Conservation (phyloP, 2,113 vertebrate species). For the Elgaria multicarinata region DNA sequence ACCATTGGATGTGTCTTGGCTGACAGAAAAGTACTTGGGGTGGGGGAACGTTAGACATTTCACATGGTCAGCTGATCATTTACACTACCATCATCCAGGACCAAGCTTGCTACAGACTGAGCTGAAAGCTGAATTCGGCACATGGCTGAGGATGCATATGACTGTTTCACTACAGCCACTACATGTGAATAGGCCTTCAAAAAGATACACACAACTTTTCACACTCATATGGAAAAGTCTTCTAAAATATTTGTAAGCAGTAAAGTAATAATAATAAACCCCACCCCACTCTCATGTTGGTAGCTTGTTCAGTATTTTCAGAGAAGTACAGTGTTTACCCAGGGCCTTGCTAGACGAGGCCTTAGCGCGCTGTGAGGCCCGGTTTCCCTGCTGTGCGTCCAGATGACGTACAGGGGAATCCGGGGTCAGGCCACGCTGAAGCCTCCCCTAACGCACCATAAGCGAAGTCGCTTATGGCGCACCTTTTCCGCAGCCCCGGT, state of each 20-base stretch:
- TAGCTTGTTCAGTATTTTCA: conserved; percentile 36
- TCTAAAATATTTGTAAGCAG: not conserved
- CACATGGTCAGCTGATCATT: not conserved
- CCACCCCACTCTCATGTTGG: conserved; percentile 3
- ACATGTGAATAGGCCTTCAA: not conserved
- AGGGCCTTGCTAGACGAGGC: no score
- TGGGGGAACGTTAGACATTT: not conserved
- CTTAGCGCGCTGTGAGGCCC: no score
- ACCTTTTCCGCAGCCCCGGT: no score
- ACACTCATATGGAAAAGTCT: not conserved
- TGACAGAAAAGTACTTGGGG: not conserved
- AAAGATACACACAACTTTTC: not conserved
- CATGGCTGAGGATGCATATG: not conserved
- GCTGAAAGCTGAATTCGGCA: not conserved
- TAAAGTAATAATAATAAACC: conserved; percentile 21
- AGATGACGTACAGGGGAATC: no score
- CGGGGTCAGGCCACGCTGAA: no score
- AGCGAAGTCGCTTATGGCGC: no score
- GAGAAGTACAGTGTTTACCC: conserved; percentile 35
- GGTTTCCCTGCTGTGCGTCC: no score
- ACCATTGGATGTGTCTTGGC: not conserved
- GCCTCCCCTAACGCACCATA: no score
- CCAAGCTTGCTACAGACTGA: not conserved
- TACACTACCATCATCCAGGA: not conserved
- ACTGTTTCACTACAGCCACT: not conserved